These are phyloP conservation scores for Thymelicus lineola DNA, from an alignment of 2,888 invertebrate species.

Conservation along the genomic window DNA sequence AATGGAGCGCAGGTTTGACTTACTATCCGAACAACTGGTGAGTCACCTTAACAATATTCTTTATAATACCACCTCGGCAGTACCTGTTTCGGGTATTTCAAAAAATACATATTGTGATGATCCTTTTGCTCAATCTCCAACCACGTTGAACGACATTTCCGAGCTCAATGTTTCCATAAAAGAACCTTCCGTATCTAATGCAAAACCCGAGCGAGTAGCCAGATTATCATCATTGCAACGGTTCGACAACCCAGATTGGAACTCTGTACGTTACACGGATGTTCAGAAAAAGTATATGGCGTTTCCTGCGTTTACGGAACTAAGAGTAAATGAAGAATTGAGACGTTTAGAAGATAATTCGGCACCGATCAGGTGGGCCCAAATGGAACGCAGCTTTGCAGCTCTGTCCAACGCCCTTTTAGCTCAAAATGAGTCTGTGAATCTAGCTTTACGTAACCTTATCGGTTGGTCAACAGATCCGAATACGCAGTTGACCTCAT, in stretches of 20 bases:
- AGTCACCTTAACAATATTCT: slow-evolving; percentile 38
- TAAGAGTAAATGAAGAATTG: slow-evolving; percentile 42
- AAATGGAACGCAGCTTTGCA: slow-evolving; percentile 42
- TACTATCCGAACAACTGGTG: slow-evolving; percentile 39
- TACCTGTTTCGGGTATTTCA: background rate
- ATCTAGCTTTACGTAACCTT: slow-evolving; percentile 29
- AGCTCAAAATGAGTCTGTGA: slow-evolving; percentile 39
- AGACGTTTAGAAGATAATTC: slow-evolving; percentile 31
- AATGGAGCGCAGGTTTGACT: slow-evolving; percentile 36
- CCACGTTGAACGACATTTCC: background rate
- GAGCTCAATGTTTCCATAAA: slow-evolving; percentile 22
- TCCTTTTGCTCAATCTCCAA: background rate
- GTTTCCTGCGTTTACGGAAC: slow-evolving; percentile 40
- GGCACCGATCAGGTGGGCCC: slow-evolving; percentile 25
- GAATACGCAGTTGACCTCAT: slow-evolving; percentile 17
- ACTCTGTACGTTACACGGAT: slow-evolving; percentile 37
- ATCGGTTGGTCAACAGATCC: slow-evolving; percentile 34
- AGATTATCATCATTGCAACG: slow-evolving; percentile 30
- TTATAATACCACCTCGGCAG: background rate
- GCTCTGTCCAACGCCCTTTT: slow-evolving; percentile 41
- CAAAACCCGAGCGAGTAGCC: slow-evolving; percentile 33
- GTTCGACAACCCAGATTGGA: slow-evolving; percentile 40
- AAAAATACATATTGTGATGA: background rate
- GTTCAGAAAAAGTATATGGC: slow-evolving; percentile 40
- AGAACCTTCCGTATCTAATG: slow-evolving; percentile 21